Percentiles rank a stretch among this genome's conserved stretches.
Evolutionary conservation across 2,888 invertebrate species (phyloP).

Genomic region (Hanleya hanleyi): DNA sequence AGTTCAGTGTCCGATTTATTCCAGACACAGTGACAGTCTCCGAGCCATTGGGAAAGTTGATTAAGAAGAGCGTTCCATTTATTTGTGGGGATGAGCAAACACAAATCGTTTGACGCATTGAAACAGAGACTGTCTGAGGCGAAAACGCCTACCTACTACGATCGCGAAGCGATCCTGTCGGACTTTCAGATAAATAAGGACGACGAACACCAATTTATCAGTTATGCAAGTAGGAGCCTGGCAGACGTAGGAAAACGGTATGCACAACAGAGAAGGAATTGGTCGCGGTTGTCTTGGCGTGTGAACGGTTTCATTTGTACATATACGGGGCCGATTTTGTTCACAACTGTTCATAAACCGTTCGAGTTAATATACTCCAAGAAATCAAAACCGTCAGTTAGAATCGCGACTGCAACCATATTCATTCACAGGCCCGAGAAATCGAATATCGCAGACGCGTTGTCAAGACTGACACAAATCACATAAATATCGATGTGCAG

Average conservation of each 20-base stretch:
- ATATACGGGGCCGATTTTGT: constrained; percentile 12
- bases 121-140: constrained; percentile 15
- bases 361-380: constrained; percentile 16
- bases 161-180: constrained; percentile 2
- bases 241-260: constrained; percentile 29
- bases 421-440: too few relatives aligned
- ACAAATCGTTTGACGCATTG: constrained; percentile 18
- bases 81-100: not conserved
- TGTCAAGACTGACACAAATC: too few relatives aligned
- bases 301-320: constrained; percentile 13
- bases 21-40: not conserved
- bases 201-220: constrained; percentile 23
- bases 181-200: constrained; percentile 30
- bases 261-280: constrained; percentile 40
- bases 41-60: not conserved
- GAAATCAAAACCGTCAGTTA: constrained; percentile 27
- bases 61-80: not conserved
- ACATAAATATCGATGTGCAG: too few relatives aligned
- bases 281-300: constrained; percentile 25
- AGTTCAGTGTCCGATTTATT: constrained; percentile 1
- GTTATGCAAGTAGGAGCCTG: constrained; percentile 33
- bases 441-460: too few relatives aligned
- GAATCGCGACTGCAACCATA: constrained; percentile 34
- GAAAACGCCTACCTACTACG: constrained; percentile 20
- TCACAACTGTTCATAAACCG: constrained; percentile 14